Evolutionary conservation across 2,113 vertebrate genomes (phyloP), one percentile per base, ranked within the genome.

Genomic region (Elephas maximus): DNA sequence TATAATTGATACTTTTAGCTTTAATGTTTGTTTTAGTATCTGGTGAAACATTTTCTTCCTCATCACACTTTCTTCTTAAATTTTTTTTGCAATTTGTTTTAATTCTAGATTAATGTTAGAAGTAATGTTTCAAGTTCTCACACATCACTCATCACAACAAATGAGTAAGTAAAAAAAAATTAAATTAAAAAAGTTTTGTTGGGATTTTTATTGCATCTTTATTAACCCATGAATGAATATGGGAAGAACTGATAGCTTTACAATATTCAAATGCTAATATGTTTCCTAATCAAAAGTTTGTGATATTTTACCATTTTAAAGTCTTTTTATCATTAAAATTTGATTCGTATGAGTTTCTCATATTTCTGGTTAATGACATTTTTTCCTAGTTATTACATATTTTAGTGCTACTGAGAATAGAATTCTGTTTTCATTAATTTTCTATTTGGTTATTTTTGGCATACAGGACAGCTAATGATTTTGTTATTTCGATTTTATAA

Each of bases 321-420:
- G n/a, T 44, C 18, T 90, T 94, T 91, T 41, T 85, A 76, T 95
- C 63, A 73, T 95, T 96, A 94, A 81, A 85, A 78, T 93, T 94
- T 95, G 95, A 87, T 44, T 90, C 76, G n/a, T 18, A 45, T 78
- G 28, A 44, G 18, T 53, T 93, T 94, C 85, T 17, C 53, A 30
- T 85, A 84, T 92, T 82, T 91, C 94, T 85, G 21, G 67, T 95
- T 94, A 92, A 91, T 88, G 62, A 74, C 51, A 65, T 80, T 88
- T 91, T 88, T 88, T 48, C 21, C 69, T 51, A 28, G 76, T 94
- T 82, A 44, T 81, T 45, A 65, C 60, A 44, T 71, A 92, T 90
- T 91, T 96, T 82, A 88, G 63, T 73, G 86, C 26, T 76, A 76
- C 33, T 91, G 69, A 91, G 92, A 79, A 95, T 51, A 91, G 37